Conservation (phyloP, 2,113 vertebrate species). For the Burhinus bistriatus region DNA sequence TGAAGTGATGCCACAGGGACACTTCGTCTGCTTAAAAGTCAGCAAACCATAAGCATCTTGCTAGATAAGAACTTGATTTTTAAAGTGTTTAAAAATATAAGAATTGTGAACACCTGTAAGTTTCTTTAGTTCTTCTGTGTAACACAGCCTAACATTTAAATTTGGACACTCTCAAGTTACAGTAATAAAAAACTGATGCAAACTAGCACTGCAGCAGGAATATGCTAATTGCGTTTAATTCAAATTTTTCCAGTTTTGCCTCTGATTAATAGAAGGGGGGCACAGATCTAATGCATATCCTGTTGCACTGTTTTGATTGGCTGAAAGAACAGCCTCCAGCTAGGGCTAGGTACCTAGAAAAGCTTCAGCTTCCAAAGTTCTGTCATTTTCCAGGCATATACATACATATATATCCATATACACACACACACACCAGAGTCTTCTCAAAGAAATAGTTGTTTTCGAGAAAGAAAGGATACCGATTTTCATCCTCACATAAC, state of each 20-base stretch:
- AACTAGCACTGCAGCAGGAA: not conserved
- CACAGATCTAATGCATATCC: not conserved
- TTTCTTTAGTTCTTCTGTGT: not conserved
- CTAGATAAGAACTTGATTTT: fast-evolving
- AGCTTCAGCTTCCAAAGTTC: not conserved
- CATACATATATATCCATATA: not conserved
- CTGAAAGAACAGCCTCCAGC: not conserved
- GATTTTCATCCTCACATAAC: not conserved
- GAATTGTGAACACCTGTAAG: not conserved
- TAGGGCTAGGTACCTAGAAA: not conserved
- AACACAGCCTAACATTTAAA: not conserved
- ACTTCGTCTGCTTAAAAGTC: not conserved
- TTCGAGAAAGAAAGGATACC: not conserved
- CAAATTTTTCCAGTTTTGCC: not conserved
- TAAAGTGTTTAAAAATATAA: not conserved
- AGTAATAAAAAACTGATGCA: not conserved
- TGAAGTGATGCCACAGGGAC: not conserved
- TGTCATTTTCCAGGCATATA: not conserved
- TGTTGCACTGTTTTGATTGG: not conserved
- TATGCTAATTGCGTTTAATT: not conserved
- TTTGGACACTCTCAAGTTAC: not conserved
- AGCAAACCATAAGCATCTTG: not conserved
- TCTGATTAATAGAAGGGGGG: too few relatives aligned
- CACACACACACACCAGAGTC: not conserved
- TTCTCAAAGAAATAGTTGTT: not conserved